phyloP scores from a whole-genome alignment of 2,888 invertebrate species.

The Latrodectus hesperus region DNA sequence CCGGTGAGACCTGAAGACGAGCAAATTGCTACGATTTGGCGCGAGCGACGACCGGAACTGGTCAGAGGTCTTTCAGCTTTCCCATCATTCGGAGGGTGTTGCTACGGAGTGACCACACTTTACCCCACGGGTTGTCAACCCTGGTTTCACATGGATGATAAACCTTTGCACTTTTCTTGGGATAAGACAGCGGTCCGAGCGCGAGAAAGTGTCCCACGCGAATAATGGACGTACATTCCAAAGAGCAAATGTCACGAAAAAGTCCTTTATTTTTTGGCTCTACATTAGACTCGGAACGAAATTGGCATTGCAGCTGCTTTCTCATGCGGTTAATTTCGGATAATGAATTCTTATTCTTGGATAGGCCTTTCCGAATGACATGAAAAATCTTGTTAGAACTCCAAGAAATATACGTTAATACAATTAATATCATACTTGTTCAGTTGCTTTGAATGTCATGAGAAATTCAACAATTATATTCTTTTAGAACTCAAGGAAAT shows the following conservation, averaged over 20 bases:
- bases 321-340: slow-evolving; percentile 8
- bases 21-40: slow-evolving; percentile 42
- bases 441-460: no score
- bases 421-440: no score
- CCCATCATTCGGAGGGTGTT: slow-evolving; percentile 48
- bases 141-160: slow-evolving; percentile 46
- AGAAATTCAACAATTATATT: no score
- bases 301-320: background rate
- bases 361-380: background rate
- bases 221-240: slow-evolving; percentile 4
- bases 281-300: background rate
- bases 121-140: slow-evolving; percentile 54
- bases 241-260: slow-evolving; percentile 11
- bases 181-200: background rate
- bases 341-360: background rate
- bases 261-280: background rate
- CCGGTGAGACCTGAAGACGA: slow-evolving; percentile 15
- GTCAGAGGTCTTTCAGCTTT: slow-evolving; percentile 47
- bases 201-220: slow-evolving; percentile 32
- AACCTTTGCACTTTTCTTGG: slow-evolving; percentile 17
- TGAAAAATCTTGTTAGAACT: no score
- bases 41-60: slow-evolving; percentile 39
- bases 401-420: no score
- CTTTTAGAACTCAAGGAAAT: no score
- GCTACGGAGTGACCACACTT: slow-evolving; percentile 37